Base-by-base conservation (phyloP, 2,113 vertebrate genomes). In the Bubalus kerabau region DNA sequence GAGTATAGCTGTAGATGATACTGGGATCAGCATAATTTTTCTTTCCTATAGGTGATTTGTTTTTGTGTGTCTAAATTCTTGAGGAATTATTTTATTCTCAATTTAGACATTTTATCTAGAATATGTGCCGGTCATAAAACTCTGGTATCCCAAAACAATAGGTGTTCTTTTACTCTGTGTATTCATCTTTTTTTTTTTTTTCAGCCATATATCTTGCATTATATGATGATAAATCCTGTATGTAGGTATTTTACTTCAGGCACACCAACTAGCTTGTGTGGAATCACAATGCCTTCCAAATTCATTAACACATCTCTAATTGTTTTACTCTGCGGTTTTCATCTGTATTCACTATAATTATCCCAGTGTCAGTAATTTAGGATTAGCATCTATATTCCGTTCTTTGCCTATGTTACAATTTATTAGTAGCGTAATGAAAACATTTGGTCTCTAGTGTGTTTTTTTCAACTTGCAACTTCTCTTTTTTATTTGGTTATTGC, bases 341-440 rank as follows among this genome's bases (percentile, higher is more conserved):
- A 67, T 85, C 6, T 96, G 5, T 23, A 40, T 56, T 87, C 21
- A 84, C 17, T 13, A 10, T 62, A 36, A 57, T 95, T 94, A 85
- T 40, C 12, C 12, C 17, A 91, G 32, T 81, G 62, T 52, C 21
- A 59, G 26, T 83, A 87, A 87, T 94, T 82, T 23, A 82, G 81
- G 24, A 43, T 87, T 92, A 64, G 19, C 43, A 56, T 83, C 81
- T 91, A 32, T 92, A 88, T 82, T 94, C 50, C 46, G 2, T 57
- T 94, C 24, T 81, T 74, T 59, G 36, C 46, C 56, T 87, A 54
- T 87, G 93, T 97, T 93, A 84, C 60, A 78, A 8, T 76, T 59
- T 90, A 87, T 54, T 97, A 67, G 60, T 60, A 90, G 15, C 23
- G 23, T 93, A 93, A 83, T 93, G 87, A 87, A 87, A 94, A 91